These are phyloP conservation scores for Liopterus haemorrhoidalis DNA, from an alignment of 2,888 invertebrate genomes.

Conservation along the genomic window DNA sequence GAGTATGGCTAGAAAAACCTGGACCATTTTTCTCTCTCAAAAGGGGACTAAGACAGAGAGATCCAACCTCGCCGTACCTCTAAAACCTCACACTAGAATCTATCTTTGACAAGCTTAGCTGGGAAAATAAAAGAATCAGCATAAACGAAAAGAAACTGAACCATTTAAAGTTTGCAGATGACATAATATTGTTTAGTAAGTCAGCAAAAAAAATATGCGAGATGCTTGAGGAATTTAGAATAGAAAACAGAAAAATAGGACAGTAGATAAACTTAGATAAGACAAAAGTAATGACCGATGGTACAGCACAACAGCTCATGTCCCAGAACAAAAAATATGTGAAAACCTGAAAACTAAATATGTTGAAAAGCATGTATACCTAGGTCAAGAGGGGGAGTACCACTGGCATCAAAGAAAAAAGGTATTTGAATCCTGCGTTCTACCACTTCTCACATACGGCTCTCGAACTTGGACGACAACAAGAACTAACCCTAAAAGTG, in stretches of 20 bases:
- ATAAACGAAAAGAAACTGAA: constrained; percentile 11
- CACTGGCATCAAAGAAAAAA: no score
- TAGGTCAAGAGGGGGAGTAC: constrained; percentile 2
- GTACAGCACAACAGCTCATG: not conserved
- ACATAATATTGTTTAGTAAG: constrained; percentile 19
- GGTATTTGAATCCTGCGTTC: no score
- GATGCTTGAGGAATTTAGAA: not conserved
- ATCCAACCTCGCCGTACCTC: not conserved
- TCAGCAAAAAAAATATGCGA: not conserved
- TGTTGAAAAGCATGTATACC: constrained; percentile 2
- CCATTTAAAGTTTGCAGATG: constrained; percentile 29
- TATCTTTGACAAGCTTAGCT: not conserved
- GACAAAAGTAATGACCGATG: not conserved
- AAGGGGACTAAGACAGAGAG: not conserved
- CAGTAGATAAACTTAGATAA: not conserved
- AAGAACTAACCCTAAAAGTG: no score
- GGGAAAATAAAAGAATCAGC: not conserved
- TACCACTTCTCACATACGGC: no score
- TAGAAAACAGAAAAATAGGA: not conserved
- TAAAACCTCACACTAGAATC: not conserved
- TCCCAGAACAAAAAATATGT: not conserved
- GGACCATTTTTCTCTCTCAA: not conserved
- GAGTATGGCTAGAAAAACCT: no score
- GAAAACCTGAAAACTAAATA: not conserved
- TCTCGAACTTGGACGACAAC: no score